phyloP scores from a whole-genome alignment of 2,888 invertebrate genomes.

The Microplitis manilae region DNA sequence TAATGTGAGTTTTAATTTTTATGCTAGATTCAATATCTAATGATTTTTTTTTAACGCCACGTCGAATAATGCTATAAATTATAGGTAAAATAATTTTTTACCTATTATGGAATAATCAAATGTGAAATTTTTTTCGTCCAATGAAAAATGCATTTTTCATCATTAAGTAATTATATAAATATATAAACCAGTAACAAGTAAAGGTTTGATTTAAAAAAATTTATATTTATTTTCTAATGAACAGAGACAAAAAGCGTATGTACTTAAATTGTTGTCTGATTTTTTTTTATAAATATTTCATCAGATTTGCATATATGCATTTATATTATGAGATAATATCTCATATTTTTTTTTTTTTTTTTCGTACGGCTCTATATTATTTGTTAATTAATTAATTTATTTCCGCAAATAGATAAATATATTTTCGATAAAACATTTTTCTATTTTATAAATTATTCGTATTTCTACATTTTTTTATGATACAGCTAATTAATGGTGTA shows the following conservation, averaged over 20 bases:
- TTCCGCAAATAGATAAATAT: conserved; percentile 37
- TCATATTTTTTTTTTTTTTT: not conserved
- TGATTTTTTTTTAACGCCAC: not conserved
- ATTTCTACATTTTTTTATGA: conserved; percentile 33
- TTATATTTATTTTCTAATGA: not conserved
- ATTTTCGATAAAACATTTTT: conserved; percentile 27
- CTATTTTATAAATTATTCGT: conserved; percentile 23
- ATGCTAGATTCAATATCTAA: not conserved
- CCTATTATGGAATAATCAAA: not conserved
- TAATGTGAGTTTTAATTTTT: conserved; percentile 75
- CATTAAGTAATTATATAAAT: not conserved
- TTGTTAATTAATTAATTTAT: conserved; percentile 50
- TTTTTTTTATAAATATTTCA: not conserved
- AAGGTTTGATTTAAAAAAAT: not conserved
- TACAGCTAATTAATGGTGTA: conserved; percentile 15
- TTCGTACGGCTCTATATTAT: conserved; percentile 33
- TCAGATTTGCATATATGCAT: not conserved
- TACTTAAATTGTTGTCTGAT: not conserved
- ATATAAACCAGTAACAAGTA: not conserved
- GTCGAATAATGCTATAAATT: not conserved
- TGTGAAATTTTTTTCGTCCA: not conserved
- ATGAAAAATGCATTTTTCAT: not conserved
- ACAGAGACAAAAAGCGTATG: not conserved
- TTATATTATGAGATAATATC: not conserved
- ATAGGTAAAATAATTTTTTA: not conserved